Percentiles rank a stretch among this genome's conserved stretches.
phyloP scores from a whole-genome alignment of 2,888 invertebrate genomes.

The Dysmachus trigonus region DNA sequence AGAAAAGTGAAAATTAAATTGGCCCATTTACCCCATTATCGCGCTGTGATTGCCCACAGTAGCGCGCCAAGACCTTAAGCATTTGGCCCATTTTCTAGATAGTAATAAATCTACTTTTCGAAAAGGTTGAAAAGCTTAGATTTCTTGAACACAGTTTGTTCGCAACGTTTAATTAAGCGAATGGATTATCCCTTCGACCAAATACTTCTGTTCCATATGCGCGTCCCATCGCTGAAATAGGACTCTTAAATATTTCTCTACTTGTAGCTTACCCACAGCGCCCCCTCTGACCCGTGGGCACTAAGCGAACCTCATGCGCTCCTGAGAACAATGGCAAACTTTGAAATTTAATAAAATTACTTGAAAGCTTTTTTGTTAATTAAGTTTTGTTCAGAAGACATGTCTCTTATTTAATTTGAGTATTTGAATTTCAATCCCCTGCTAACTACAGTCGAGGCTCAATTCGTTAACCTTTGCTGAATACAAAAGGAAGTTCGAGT shows the following conservation, averaged over 20 bases:
- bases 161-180: constrained; percentile 7
- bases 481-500: not conserved
- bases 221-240: not conserved
- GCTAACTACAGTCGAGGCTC: not conserved
- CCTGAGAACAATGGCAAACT: not conserved
- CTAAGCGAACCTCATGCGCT: not conserved
- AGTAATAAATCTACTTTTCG: not conserved
- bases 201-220: not conserved
- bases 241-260: not conserved
- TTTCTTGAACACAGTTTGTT: not conserved
- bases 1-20: not conserved
- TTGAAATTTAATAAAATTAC: constrained; percentile 33
- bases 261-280: not conserved
- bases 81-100: not conserved
- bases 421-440: not conserved
- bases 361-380: constrained; percentile 13
- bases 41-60: not conserved
- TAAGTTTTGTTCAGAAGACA: not conserved
- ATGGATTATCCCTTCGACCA: not conserved
- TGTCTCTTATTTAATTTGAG: constrained; percentile 13
- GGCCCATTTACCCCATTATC: not conserved
- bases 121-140: constrained; percentile 15
- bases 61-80: not conserved
- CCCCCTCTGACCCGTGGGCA: not conserved
- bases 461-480: not conserved